phyloP scores from a whole-genome alignment of 2,113 vertebrate species.

The Collichthys lucidus region DNA sequence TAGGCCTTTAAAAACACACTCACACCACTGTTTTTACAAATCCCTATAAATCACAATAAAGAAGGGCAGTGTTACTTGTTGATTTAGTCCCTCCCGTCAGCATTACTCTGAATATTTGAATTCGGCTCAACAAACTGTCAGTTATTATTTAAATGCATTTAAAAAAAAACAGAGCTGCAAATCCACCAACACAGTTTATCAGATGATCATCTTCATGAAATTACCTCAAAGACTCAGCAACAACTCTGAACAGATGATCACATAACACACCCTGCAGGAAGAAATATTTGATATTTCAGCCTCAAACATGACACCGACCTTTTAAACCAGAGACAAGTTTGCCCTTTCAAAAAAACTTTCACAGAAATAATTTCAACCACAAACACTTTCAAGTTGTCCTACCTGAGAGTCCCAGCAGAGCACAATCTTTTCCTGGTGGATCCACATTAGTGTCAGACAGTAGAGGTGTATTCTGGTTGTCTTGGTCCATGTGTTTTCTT shows the following conservation, averaged over 20 bases:
- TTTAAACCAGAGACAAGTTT: not conserved
- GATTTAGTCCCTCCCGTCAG: not conserved
- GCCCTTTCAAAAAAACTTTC: no score
- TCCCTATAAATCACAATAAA: not conserved
- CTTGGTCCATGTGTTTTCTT: not conserved
- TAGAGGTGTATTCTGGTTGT: not conserved
- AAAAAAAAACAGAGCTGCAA: not conserved
- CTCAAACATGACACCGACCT: no score
- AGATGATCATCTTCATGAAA: not conserved
- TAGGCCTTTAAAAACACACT: not conserved
- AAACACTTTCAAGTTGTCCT: not conserved
- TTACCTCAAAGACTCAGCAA: not conserved
- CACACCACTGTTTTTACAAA: not conserved
- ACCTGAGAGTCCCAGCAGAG: conserved; percentile 24
- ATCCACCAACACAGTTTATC: no score
- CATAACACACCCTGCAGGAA: not conserved
- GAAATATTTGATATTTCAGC: not conserved
- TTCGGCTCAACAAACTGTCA: not conserved
- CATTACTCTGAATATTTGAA: not conserved
- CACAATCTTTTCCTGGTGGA: not conserved
- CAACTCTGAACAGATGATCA: not conserved
- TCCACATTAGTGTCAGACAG: not conserved
- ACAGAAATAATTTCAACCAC: not conserved
- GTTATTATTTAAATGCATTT: not conserved
- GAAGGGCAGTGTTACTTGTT: not conserved